These are phyloP conservation scores for Zaprionus lachaisei DNA, from an alignment of 1,140 invertebrate species.

Conservation along the genomic window DNA sequence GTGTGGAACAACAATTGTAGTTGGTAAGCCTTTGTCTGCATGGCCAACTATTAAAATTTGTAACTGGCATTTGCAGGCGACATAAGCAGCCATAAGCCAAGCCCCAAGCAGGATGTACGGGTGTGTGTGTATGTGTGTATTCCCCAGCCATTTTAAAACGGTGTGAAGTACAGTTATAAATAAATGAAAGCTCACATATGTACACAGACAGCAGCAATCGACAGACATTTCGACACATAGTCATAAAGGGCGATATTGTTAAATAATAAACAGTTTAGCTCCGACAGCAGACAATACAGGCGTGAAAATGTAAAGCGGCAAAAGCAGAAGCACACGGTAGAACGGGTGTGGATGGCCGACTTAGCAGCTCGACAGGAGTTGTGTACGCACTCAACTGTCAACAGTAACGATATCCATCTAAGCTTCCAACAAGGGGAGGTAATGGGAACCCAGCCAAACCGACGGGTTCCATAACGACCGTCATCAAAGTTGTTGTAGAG, in stretches of 20 bases:
- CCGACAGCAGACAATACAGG: constrained; percentile 64
- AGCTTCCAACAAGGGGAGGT: constrained; percentile 19
- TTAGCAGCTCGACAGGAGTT: constrained; percentile 7
- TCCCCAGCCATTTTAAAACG: constrained; percentile 24
- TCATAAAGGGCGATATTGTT: constrained; percentile 64
- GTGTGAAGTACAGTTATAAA: constrained; percentile 71
- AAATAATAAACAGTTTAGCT: constrained; percentile 80
- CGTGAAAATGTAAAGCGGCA: constrained; percentile 60
- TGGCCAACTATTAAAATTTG: constrained; percentile 50
- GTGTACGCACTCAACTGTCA: constrained; percentile 49
- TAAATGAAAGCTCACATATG: constrained; percentile 63
- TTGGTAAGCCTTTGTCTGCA: constrained; percentile 40
- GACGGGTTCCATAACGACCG: constrained; percentile 76
- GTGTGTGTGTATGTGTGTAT: constrained; percentile 8
- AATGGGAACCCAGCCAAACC: constrained; percentile 68
- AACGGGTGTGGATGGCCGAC: background rate
- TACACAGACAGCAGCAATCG: constrained; percentile 16
- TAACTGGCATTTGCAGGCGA: constrained; percentile 39
- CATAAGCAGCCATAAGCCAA: constrained; percentile 29
- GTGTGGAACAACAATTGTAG: constrained; percentile 35
- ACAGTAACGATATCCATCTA: constrained; percentile 66
- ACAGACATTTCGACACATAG: background rate
- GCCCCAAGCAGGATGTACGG: background rate
- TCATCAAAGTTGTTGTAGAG: constrained; percentile 74
- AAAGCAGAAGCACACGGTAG: background rate